A percentile compares a stretch with the other conserved stretches of the same genome.
phyloP scores from a whole-genome alignment of 2,113 vertebrate species.

The Anguilla japonica region DNA sequence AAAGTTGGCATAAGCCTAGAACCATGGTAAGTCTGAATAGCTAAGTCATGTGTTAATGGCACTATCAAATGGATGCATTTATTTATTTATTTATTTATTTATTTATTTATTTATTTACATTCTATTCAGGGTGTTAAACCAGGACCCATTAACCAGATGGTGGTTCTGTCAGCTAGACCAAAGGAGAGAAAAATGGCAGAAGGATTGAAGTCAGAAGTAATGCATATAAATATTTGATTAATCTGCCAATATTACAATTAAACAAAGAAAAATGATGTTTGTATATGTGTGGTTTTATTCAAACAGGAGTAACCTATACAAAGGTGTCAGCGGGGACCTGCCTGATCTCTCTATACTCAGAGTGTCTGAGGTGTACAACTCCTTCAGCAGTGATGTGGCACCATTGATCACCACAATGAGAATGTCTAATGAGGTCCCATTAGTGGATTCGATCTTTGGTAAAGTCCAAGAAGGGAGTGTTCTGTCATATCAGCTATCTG shows the following conservation, averaged over 20 bases:
- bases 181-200: background rate
- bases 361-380: background rate
- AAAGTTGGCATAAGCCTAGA: slow-evolving; percentile 5
- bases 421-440: background rate
- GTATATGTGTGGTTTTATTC: background rate
- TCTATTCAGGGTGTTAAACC: background rate
- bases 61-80: background rate
- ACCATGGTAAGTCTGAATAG: background rate
- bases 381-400: background rate
- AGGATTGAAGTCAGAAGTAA: background rate
- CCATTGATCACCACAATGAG: background rate
- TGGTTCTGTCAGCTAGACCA: background rate
- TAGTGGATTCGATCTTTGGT: slow-evolving; percentile 8
- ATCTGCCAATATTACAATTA: background rate
- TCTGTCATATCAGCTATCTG: slow-evolving; percentile 21
- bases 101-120: background rate
- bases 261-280: too few relatives aligned
- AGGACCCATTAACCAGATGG: background rate
- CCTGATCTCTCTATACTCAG: background rate
- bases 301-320: background rate
- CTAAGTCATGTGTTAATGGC: background rate
- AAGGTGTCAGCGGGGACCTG: background rate
- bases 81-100: background rate
- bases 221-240: background rate
- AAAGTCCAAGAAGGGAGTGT: slow-evolving; percentile 10